phyloP scores from a whole-genome alignment of 2,113 vertebrate species.

The Vulpes lagopus region DNA sequence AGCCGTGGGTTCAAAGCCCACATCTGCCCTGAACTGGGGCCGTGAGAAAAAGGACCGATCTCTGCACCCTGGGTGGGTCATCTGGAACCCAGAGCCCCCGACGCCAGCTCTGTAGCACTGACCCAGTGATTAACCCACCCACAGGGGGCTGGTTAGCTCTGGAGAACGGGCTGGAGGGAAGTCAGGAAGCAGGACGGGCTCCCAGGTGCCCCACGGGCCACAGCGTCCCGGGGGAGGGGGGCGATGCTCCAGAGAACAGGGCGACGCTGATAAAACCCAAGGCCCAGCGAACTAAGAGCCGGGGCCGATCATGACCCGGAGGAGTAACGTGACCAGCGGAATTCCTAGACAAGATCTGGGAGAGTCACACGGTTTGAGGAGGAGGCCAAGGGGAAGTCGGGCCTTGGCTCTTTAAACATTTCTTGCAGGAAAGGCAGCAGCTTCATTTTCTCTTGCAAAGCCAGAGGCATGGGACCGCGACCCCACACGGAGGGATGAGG shows the following conservation, averaged over 20 bases:
- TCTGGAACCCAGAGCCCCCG: background rate
- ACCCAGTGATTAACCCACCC: accelerated
- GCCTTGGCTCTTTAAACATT: background rate
- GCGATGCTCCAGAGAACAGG: background rate
- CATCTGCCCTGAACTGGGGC: background rate
- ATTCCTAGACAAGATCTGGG: background rate
- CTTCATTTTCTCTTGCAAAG: background rate
- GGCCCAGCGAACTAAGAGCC: background rate
- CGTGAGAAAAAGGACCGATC: background rate
- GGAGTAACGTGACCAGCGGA: background rate
- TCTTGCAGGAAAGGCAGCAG: background rate
- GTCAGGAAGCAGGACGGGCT: accelerated
- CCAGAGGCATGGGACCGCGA: background rate
- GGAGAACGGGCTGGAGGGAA: background rate
- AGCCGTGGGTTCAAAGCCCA: background rate
- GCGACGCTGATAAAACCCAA: too few relatives aligned
- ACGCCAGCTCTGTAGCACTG: background rate
- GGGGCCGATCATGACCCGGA: background rate
- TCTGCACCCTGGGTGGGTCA: background rate
- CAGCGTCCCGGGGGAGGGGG: accelerated
- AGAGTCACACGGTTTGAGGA: background rate
- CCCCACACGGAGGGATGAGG: accelerated
- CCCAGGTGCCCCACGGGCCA: accelerated
- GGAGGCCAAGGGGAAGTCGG: background rate
- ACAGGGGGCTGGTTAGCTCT: background rate